Evolutionary conservation across 2,113 vertebrate genomes (phyloP).

Genomic region (Sebastes fasciatus): DNA sequence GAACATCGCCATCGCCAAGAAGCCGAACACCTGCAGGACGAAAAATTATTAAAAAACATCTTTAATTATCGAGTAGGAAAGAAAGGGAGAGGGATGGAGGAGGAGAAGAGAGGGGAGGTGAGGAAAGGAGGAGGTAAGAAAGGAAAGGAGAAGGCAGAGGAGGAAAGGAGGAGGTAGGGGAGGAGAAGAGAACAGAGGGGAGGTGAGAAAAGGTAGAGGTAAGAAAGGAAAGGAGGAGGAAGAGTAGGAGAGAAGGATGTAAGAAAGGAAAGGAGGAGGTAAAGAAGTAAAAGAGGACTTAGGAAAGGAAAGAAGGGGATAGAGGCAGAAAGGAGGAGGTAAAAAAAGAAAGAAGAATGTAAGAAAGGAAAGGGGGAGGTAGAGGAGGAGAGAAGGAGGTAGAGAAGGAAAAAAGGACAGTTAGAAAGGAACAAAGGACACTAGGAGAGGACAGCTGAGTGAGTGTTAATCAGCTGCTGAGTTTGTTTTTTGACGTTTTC

Average conservation of each 20-base stretch:
- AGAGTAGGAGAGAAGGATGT: neutral
- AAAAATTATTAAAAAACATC: neutral
- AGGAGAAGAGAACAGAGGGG: neutral
- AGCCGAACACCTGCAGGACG: slow-evolving; percentile 88
- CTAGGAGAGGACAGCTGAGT: neutral
- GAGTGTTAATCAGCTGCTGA: neutral
- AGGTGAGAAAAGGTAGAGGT: neutral
- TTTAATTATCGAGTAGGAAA: neutral
- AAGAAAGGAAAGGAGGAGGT: too few species aligned
- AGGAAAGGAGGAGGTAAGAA: neutral
- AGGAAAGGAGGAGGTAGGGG: neutral
- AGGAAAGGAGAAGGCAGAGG: neutral
- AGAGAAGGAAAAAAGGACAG: too few species aligned
- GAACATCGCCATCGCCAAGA: slow-evolving; percentile 83
- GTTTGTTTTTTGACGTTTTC: slow-evolving; percentile 30
- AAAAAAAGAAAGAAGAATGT: neutral
- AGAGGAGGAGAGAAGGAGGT: too few species aligned
- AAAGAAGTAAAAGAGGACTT: neutral
- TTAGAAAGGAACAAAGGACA: too few species aligned
- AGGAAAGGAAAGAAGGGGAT: too few species aligned
- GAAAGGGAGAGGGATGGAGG: too few species aligned
- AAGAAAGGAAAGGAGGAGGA: too few species aligned
- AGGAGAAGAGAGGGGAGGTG: neutral
- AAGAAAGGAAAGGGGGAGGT: too few species aligned
- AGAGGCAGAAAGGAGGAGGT: too few species aligned